Evolutionary conservation across 2,888 invertebrate genomes (phyloP).

Genomic region (Patella pellucida): DNA sequence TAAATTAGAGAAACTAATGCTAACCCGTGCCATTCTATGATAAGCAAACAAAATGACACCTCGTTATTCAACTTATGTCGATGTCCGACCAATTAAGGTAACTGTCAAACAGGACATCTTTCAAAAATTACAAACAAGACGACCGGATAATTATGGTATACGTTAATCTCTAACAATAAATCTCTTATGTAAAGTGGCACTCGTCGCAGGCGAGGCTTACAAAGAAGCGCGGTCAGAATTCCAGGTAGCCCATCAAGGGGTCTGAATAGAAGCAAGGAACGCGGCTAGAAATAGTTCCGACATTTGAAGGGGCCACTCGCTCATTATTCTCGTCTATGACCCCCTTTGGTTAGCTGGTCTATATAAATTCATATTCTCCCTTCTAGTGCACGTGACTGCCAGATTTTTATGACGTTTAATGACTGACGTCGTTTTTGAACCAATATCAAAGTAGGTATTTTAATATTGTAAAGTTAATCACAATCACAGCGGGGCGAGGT

Average conservation of each 20-base stretch:
- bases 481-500: neutral
- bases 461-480: neutral
- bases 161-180: slow-evolving; percentile 9
- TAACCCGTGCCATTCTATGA: too few relatives aligned
- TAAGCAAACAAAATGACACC: too few relatives aligned
- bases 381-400: neutral
- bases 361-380: slow-evolving; percentile 3
- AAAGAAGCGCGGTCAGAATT: neutral
- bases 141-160: slow-evolving; percentile 10
- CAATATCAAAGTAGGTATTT: neutral
- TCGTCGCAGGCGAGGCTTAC: too few relatives aligned
- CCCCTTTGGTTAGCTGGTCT: slow-evolving; percentile 1
- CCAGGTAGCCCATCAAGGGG: neutral
- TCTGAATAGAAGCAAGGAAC: neutral
- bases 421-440: neutral
- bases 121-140: neutral
- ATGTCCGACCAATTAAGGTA: too few relatives aligned
- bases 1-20: too few relatives aligned
- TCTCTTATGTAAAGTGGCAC: slow-evolving; percentile 4
- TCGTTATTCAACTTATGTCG: too few relatives aligned
- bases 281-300: neutral
- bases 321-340: neutral
- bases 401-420: slow-evolving; percentile 11
- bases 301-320: slow-evolving; percentile 6
- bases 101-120: too few relatives aligned